Conservation (phyloP, 2,888 invertebrate species). For the Pammene aurita region DNA sequence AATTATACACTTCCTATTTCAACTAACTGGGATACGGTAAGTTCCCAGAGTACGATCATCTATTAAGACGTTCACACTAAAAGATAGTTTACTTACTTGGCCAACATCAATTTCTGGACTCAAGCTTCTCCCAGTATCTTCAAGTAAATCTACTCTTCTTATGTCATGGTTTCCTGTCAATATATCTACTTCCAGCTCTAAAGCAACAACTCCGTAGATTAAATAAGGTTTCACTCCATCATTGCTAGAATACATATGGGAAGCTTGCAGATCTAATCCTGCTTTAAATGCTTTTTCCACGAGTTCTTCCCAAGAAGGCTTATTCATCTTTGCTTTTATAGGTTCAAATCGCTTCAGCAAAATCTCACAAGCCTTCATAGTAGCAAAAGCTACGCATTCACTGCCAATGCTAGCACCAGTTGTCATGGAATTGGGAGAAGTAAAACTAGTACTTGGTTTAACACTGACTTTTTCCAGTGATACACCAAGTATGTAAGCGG, state of each 20-base stretch:
- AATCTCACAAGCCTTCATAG: conserved; percentile 86
- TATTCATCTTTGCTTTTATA: conserved; percentile 75
- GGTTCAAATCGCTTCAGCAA: conserved; percentile 84
- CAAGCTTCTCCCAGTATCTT: conserved; percentile 88
- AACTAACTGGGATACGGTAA: neutral
- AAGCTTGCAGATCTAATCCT: conserved; percentile 84
- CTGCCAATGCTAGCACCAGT: conserved; percentile 88
- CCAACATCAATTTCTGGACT: conserved; percentile 89
- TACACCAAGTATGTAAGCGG: conserved; percentile 87
- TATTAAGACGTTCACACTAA: neutral
- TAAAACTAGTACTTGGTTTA: conserved; percentile 84
- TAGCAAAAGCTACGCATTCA: conserved; percentile 84
- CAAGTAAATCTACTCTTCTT: conserved; percentile 87
- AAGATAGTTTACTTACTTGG: conserved; percentile 73
- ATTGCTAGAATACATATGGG: conserved; percentile 80
- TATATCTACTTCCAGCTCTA: conserved; percentile 90
- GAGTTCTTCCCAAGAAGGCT: conserved; percentile 84
- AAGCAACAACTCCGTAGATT: conserved; percentile 85
- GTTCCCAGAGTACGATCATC: no score
- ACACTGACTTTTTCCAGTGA: conserved; percentile 85
- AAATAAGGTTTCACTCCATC: conserved; percentile 83
- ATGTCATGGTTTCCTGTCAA: conserved; percentile 89
- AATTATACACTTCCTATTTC: no score
- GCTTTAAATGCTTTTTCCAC: conserved; percentile 77
- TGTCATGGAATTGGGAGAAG: conserved; percentile 83